These are phyloP conservation scores for Limnephilus auricula DNA, from an alignment of 2,888 invertebrate species.

Conservation along the genomic window DNA sequence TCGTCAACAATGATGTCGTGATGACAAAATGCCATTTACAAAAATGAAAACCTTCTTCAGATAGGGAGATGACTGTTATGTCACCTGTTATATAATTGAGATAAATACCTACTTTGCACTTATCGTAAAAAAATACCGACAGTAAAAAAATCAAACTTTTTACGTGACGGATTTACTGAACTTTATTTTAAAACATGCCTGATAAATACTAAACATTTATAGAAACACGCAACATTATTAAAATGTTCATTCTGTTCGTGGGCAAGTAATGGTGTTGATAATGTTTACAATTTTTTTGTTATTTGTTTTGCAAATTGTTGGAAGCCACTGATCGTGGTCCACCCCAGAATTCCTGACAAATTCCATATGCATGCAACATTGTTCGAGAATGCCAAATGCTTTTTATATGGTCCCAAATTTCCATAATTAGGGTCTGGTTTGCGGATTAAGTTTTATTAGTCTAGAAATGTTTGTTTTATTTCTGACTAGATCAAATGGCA, in stretches of 20 bases:
- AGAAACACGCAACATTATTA: too few species aligned
- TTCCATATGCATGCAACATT: conserved; percentile 61
- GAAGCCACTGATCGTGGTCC: background rate
- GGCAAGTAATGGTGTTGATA: too few species aligned
- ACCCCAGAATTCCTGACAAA: conserved; percentile 59
- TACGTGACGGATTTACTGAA: background rate
- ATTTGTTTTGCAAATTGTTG: background rate
- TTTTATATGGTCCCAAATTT: background rate
- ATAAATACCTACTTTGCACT: background rate
- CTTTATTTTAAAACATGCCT: background rate
- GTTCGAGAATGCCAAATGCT: conserved; percentile 50
- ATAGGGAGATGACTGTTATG: too few species aligned
- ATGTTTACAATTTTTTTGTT: background rate
- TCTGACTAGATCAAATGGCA: background rate
- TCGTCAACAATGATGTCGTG: too few species aligned
- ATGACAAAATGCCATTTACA: too few species aligned
- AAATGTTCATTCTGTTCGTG: too few species aligned
- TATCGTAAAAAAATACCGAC: background rate
- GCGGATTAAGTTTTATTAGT: background rate
- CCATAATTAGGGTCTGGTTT: conserved; percentile 25
- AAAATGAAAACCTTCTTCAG: too few species aligned
- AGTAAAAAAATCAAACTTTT: background rate
- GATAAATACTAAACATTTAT: background rate
- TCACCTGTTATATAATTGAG: too few species aligned
- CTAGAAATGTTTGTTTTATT: background rate